Conservation (phyloP, 2,888 invertebrate species). For the Eudasyphora cyanicolor region DNA sequence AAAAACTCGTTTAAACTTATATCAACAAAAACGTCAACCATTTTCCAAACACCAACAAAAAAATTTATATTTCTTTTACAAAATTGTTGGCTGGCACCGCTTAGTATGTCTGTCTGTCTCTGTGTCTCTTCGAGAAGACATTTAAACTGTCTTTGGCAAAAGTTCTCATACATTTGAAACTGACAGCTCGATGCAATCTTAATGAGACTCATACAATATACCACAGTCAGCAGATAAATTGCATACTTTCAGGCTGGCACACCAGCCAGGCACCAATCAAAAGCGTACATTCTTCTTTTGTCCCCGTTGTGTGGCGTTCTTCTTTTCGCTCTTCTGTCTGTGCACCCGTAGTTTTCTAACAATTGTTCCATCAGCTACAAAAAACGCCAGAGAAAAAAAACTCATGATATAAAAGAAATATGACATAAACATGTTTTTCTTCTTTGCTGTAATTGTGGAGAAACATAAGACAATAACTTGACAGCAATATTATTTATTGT, state of each 20-base stretch:
- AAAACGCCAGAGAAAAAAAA: not conserved
- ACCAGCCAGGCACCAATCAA: not conserved
- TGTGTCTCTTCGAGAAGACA: not conserved
- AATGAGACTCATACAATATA: slow-evolving; percentile 6
- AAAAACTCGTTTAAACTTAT: slow-evolving; percentile 9
- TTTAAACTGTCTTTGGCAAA: slow-evolving; percentile 16
- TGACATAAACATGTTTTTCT: slow-evolving; percentile 24
- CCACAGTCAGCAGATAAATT: not conserved
- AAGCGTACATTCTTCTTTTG: not conserved
- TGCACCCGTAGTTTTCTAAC: not conserved
- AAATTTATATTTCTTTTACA: not conserved
- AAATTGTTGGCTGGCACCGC: too few species aligned
- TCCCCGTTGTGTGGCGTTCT: not conserved
- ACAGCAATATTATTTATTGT: slow-evolving; percentile 26
- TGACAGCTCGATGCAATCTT: slow-evolving; percentile 24
- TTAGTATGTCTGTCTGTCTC: not conserved
- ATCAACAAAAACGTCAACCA: too few species aligned
- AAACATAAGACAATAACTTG: slow-evolving; percentile 13
- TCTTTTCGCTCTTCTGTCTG: not conserved
- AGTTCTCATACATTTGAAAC: slow-evolving; percentile 19
- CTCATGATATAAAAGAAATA: not conserved
- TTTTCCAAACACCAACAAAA: not conserved
- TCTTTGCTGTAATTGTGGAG: not conserved
- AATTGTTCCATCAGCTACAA: slow-evolving; percentile 1
- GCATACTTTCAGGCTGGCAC: slow-evolving; percentile 11